Conservation (phyloP, 2,888 invertebrate species). For the Macaria notata region DNA sequence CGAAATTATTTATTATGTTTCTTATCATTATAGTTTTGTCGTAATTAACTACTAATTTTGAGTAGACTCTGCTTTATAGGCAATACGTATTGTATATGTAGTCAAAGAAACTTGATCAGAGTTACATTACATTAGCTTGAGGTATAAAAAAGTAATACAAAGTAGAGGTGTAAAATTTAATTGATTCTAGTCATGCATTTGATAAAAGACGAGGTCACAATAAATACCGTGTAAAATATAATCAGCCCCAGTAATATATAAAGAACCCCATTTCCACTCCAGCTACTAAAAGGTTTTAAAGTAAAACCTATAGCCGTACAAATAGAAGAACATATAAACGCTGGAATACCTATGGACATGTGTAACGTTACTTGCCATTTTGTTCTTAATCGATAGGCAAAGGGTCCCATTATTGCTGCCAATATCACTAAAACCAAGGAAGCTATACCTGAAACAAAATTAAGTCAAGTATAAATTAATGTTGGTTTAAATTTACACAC, state of each 20-base stretch:
- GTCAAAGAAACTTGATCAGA: neutral
- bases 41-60: no score
- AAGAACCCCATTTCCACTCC: slow-evolving; percentile 35
- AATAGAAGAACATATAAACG: slow-evolving; percentile 49
- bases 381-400: slow-evolving; percentile 26
- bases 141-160: slow-evolving; percentile 11
- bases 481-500: no score
- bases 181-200: slow-evolving; percentile 43
- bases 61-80: no score
- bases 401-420: slow-evolving; percentile 37
- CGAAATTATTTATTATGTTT: no score
- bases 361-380: slow-evolving; percentile 38
- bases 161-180: no score
- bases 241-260: slow-evolving; percentile 43
- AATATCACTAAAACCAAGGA: slow-evolving; percentile 31
- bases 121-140: neutral
- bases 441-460: slow-evolving; percentile 8
- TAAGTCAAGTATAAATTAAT: no score
- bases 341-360: slow-evolving; percentile 43
- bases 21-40: no score
- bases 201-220: slow-evolving; percentile 41
- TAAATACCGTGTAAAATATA: slow-evolving; percentile 45
- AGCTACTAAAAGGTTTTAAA: slow-evolving; percentile 38
- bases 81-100: neutral
- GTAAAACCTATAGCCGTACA: slow-evolving; percentile 44